phyloP scores from a whole-genome alignment of 1,140 invertebrate genomes.

The Orchestia grillus region DNA sequence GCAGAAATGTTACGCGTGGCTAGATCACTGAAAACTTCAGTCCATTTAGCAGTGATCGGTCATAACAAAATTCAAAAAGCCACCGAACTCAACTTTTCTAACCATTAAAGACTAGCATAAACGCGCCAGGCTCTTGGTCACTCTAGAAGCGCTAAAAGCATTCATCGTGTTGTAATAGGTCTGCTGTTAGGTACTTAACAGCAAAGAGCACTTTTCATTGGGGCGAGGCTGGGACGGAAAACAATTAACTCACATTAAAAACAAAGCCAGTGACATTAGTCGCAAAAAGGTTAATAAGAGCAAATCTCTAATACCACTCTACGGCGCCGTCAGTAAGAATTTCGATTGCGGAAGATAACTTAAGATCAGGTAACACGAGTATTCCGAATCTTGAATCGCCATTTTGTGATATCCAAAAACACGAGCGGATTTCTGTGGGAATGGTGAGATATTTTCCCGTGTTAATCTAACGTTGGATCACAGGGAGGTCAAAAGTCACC shows the following conservation, averaged over 20 bases:
- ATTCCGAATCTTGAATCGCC: neutral
- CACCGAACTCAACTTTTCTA: neutral
- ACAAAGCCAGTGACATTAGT: neutral
- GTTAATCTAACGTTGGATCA: conserved; percentile 43
- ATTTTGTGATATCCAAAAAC: neutral
- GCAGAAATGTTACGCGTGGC: neutral
- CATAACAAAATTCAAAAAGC: neutral
- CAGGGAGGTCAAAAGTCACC: conserved; percentile 25
- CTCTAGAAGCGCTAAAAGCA: neutral
- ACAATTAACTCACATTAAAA: neutral
- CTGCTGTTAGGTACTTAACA: neutral
- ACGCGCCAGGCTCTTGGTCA: neutral
- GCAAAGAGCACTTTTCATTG: neutral
- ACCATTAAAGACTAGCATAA: neutral
- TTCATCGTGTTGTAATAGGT: neutral
- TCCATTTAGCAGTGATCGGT: neutral
- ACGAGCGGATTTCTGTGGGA: conserved; percentile 28
- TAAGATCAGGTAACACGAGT: neutral
- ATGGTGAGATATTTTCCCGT: neutral
- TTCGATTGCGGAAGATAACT: neutral
- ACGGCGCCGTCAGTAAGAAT: neutral
- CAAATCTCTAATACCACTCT: neutral
- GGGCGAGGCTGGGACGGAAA: neutral
- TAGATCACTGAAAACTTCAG: neutral
- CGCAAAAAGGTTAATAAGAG: neutral